These are phyloP conservation scores for Origma solitaria DNA, from an alignment of 2,113 vertebrate genomes.

Conservation along the genomic window DNA sequence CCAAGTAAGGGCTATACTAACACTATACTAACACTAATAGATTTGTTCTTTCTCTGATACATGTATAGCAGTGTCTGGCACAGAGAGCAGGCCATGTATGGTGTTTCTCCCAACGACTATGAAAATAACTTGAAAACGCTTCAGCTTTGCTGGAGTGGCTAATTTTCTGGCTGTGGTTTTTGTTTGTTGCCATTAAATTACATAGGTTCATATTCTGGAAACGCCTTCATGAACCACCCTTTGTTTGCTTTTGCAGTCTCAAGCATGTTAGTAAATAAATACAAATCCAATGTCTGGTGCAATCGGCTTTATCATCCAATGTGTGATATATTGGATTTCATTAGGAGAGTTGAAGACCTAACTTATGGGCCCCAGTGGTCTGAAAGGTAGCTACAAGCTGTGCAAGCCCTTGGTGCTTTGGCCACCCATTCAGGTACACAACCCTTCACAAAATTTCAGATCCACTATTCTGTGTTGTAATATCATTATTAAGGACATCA, in stretches of 20 bases:
- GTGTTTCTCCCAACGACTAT: neutral
- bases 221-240: neutral
- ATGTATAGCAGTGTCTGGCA: neutral
- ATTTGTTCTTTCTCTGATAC: neutral
- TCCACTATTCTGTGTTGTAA: neutral
- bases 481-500: neutral
- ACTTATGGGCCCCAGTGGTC: neutral
- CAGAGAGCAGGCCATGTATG: neutral
- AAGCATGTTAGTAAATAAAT: neutral
- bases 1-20: neutral
- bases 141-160: neutral
- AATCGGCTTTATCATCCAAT: neutral
- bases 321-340: neutral
- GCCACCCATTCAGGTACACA: neutral
- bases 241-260: neutral
- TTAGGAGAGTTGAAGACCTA: neutral
- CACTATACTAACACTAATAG: neutral
- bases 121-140: neutral
- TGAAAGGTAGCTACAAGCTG: neutral
- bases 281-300: neutral
- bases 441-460: neutral
- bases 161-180: neutral
- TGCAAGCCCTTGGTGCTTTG: neutral
- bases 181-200: neutral
- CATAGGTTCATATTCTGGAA: neutral